A percentile compares a stretch with the other conserved stretches of the same genome.
These are phyloP conservation scores for Pungitius pungitius DNA, from an alignment of 2,113 vertebrate genomes.

Conservation along the genomic window DNA sequence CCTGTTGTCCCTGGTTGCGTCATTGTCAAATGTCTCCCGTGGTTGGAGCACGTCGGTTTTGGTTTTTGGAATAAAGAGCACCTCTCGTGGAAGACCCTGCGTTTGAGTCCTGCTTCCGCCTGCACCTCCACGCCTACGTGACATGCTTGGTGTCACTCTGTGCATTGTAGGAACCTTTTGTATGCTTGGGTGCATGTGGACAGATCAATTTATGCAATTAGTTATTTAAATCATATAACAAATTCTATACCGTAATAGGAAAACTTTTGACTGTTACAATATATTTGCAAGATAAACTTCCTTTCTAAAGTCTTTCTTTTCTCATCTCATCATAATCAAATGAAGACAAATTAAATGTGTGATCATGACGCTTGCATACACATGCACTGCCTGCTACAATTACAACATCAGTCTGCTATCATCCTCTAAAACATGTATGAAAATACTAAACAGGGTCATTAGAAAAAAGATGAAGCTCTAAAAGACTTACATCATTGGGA, in stretches of 20 bases:
- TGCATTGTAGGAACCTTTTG: not conserved
- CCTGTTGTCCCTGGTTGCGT: too few relatives aligned
- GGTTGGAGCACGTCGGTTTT: too few relatives aligned
- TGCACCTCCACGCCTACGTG: too few relatives aligned
- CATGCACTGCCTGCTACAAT: not conserved
- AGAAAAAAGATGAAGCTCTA: conserved; percentile 3
- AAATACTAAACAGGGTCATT: not conserved
- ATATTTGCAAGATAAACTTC: not conserved
- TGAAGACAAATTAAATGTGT: not conserved
- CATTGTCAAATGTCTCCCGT: too few relatives aligned
- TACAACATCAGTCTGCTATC: not conserved
- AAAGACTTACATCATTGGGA: conserved; percentile 20
- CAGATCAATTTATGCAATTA: not conserved
- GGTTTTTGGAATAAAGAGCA: too few relatives aligned
- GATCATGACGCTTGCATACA: not conserved
- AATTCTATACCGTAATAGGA: too few relatives aligned
- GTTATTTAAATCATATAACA: not conserved
- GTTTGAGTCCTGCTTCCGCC: too few relatives aligned
- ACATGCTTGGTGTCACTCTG: not conserved
- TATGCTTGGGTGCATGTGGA: not conserved
- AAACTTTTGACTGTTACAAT: too few relatives aligned
- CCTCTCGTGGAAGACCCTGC: too few relatives aligned
- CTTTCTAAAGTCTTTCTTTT: not conserved
- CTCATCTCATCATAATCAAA: not conserved
- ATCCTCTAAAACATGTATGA: not conserved